Conservation (phyloP, 1,140 invertebrate genomes). For the Muscidifurax raptorellus region DNA sequence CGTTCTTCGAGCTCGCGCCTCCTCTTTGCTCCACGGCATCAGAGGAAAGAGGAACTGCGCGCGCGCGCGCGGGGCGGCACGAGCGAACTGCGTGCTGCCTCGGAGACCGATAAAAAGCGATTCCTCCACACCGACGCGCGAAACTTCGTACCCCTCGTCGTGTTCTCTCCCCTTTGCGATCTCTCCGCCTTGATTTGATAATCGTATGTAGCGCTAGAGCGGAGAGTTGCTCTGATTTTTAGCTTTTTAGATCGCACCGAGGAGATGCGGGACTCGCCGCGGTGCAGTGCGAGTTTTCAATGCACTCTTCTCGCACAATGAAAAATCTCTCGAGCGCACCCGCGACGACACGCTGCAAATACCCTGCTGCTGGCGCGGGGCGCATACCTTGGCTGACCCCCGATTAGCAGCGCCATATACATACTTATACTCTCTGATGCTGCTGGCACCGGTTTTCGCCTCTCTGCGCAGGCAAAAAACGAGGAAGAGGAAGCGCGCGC, state of each 20-base stretch:
- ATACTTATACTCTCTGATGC: too few relatives aligned
- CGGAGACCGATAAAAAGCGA: constrained; percentile 47
- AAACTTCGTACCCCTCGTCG: constrained; percentile 26
- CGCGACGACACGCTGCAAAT: background rate
- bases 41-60: background rate
- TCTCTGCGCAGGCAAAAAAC: background rate
- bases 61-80: background rate
- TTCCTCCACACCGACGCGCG: constrained; percentile 36
- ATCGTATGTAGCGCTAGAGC: background rate
- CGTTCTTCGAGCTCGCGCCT: background rate
- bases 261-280: background rate
- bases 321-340: background rate
- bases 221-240: background rate
- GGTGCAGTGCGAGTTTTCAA: too few relatives aligned
- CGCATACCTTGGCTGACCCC: too few relatives aligned
- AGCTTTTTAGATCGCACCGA: background rate
- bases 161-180: background rate
- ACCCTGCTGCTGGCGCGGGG: too few relatives aligned
- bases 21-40: background rate
- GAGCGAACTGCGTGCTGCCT: background rate
- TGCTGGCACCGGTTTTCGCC: background rate
- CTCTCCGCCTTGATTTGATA: constrained; percentile 14
- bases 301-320: too few relatives aligned
- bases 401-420: too few relatives aligned
- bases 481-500: constrained; percentile 62